phyloP scores from a whole-genome alignment of 2,113 vertebrate genomes.

The Turnix velox region DNA sequence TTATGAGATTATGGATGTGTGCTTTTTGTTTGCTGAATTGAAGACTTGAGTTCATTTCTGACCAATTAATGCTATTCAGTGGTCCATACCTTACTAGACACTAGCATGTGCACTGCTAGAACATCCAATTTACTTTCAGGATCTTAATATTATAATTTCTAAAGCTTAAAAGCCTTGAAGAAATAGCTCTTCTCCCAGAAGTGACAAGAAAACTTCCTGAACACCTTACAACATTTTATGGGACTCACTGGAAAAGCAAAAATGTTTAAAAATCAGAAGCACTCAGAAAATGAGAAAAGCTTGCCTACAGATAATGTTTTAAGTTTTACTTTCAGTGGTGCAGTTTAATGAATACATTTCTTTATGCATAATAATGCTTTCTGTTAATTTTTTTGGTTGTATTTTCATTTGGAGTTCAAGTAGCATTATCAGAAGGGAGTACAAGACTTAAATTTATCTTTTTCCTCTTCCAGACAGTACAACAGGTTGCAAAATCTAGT shows the following conservation, averaged over 20 bases:
- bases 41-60: not conserved
- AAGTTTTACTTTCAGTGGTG: not conserved
- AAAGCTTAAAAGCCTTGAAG: not conserved
- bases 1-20: not conserved
- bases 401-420: not conserved
- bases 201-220: not conserved
- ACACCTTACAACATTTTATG: not conserved
- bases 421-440: not conserved
- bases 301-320: not conserved
- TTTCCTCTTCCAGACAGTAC: conserved; percentile 78
- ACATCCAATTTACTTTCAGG: not conserved
- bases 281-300: not conserved
- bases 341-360: not conserved
- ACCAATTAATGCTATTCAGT: not conserved
- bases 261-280: not conserved
- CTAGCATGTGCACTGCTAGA: not conserved
- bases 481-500: conserved; percentile 84
- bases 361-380: not conserved
- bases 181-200: not conserved
- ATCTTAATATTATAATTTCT: not conserved
- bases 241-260: not conserved
- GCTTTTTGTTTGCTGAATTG: not conserved
- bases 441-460: not conserved
- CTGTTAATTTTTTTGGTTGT: not conserved
- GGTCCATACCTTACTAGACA: not conserved